Percentiles rank a stretch among this genome's conserved stretches.
Evolutionary conservation across 2,113 vertebrate species (phyloP).

Genomic region (Cyanoderma ruficeps): DNA sequence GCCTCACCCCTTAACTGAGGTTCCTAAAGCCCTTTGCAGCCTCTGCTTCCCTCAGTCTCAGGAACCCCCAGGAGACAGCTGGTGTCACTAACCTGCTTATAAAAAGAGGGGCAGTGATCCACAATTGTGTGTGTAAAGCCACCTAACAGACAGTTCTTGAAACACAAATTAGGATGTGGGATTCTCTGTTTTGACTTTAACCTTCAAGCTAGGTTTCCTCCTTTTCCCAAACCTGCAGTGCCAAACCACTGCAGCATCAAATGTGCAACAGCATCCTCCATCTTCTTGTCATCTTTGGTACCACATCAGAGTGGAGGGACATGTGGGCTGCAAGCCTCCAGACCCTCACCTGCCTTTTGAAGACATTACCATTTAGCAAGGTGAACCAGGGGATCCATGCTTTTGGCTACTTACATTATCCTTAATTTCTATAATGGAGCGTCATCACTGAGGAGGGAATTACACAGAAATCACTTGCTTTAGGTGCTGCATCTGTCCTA

Average conservation of each 20-base stretch:
- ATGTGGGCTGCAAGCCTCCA: neutral
- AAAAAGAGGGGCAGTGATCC: neutral
- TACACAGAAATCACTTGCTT: neutral
- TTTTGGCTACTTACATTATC: neutral
- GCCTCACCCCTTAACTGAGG: neutral
- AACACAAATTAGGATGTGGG: neutral
- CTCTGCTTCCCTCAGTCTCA: neutral
- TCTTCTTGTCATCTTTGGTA: neutral
- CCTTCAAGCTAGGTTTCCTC: neutral
- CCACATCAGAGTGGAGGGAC: neutral
- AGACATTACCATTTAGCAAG: neutral
- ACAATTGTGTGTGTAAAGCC: neutral
- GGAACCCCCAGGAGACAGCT: neutral
- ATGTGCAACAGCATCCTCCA: neutral
- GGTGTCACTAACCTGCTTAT: neutral
- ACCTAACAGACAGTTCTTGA: neutral
- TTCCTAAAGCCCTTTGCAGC: neutral
- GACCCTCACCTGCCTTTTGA: neutral
- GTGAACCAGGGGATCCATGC: neutral
- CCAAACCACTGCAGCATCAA: conserved; percentile 2
- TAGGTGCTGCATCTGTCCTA: neutral
- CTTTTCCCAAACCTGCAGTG: neutral
- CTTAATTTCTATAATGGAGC: neutral
- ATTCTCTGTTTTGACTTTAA: neutral
- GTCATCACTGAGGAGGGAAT: neutral